These are phyloP conservation scores for Encarsia formosa DNA, from an alignment of 2,888 invertebrate genomes.

Conservation along the genomic window DNA sequence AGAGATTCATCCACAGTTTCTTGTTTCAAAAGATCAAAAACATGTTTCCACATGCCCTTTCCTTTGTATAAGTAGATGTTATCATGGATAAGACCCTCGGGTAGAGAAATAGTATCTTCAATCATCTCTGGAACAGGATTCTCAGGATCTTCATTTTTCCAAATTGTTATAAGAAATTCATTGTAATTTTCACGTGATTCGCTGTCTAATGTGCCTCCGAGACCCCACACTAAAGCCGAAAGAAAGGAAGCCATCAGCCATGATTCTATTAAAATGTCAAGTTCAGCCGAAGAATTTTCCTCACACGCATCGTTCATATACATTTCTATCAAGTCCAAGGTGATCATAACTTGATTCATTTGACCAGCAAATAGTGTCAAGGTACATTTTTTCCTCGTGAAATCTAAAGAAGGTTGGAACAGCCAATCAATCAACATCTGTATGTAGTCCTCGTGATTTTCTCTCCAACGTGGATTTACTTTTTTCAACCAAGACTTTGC, in stretches of 20 bases:
- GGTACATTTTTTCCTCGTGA: constrained; percentile 66
- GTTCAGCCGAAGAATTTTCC: constrained; percentile 60
- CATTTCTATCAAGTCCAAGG: constrained; percentile 74
- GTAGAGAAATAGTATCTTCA: constrained; percentile 71
- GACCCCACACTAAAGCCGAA: constrained; percentile 76
- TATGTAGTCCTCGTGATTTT: constrained; percentile 60
- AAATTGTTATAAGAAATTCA: constrained; percentile 58
- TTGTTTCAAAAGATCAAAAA: constrained; percentile 70
- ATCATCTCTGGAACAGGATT: constrained; percentile 58
- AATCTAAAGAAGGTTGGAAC: constrained; percentile 70
- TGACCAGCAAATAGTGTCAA: constrained; percentile 67
- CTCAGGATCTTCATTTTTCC: constrained; percentile 52
- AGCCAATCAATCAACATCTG: constrained; percentile 70
- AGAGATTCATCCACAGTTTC: constrained; percentile 63
- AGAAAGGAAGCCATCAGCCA: constrained; percentile 78
- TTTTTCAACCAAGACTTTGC: constrained; percentile 75
- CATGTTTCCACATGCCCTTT: constrained; percentile 84
- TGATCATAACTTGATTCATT: constrained; percentile 67
- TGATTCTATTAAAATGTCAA: constrained; percentile 62
- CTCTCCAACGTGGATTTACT: constrained; percentile 62
- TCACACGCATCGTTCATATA: constrained; percentile 68
- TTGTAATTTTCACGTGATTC: constrained; percentile 69
- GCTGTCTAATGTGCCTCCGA: constrained; percentile 74
- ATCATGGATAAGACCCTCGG: constrained; percentile 79
- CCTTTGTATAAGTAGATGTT: constrained; percentile 76